Evolutionary conservation across 2,888 invertebrate species (phyloP).

Genomic region (Holacanthella duospinosa): DNA sequence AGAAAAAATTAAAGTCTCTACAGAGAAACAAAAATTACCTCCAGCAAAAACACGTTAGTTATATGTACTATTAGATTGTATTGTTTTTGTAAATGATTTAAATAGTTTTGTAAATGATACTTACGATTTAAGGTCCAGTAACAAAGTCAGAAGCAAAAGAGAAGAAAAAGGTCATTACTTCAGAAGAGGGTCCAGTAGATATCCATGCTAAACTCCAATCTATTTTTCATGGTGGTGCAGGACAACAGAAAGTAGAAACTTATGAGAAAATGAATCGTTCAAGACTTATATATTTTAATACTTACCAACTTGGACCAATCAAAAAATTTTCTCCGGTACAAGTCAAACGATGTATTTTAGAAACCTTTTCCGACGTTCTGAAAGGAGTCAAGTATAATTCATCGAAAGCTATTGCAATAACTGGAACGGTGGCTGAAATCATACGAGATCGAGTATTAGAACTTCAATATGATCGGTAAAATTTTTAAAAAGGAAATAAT

Average conservation of each 20-base stretch:
- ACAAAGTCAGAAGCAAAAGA: too few species aligned
- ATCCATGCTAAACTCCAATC: neutral
- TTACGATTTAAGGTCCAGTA: too few species aligned
- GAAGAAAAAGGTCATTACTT: too few species aligned
- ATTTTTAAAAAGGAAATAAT: too few species aligned
- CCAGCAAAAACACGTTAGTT: too few species aligned
- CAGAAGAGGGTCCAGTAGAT: too few species aligned
- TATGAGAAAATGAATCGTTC: neutral
- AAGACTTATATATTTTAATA: neutral
- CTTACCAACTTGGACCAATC: neutral
- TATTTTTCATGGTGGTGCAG: neutral
- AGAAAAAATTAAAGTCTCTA: too few species aligned
- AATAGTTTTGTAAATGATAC: too few species aligned
- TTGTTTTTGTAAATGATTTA: too few species aligned
- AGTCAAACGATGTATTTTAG: neutral
- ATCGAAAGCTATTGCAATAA: neutral
- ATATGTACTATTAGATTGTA: too few species aligned
- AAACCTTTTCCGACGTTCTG: neutral
- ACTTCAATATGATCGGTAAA: neutral
- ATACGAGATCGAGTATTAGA: neutral
- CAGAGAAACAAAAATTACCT: too few species aligned
- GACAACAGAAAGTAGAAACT: neutral
- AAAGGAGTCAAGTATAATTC: neutral
- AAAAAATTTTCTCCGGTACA: neutral
- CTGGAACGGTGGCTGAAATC: neutral